Evolutionary conservation across 2,113 vertebrate species (phyloP).

Genomic region (Circaetus gallicus): DNA sequence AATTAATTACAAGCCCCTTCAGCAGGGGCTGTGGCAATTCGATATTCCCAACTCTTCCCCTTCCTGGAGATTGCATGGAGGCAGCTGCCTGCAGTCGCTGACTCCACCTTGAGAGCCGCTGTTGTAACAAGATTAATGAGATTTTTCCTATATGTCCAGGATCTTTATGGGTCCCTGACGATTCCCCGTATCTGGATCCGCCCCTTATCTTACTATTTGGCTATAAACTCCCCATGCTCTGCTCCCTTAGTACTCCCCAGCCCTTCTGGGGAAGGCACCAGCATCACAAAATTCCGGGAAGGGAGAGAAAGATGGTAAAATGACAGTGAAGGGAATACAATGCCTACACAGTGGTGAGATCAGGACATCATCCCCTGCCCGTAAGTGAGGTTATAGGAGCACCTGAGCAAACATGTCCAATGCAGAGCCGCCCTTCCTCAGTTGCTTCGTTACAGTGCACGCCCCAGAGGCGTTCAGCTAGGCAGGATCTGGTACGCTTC

Average conservation of each 20-base stretch:
- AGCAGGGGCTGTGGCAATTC: background rate
- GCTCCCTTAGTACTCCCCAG: background rate
- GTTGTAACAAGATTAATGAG: background rate
- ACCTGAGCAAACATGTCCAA: slow-evolving; percentile 80
- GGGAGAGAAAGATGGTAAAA: background rate
- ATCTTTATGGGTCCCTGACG: background rate
- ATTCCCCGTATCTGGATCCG: background rate
- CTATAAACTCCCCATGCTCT: background rate
- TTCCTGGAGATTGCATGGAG: background rate
- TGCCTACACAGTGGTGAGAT: accelerated
- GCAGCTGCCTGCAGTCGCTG: background rate
- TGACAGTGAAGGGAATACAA: background rate
- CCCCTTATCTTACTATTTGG: background rate
- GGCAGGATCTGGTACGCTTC: slow-evolving; percentile 83
- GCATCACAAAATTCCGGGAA: background rate
- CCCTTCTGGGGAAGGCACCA: accelerated
- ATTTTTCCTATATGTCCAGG: background rate
- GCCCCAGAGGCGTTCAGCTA: slow-evolving; percentile 67
- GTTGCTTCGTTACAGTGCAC: slow-evolving; percentile 79
- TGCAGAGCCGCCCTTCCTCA: slow-evolving; percentile 83
- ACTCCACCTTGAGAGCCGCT: background rate
- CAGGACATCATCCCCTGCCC: background rate
- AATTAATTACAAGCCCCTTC: background rate
- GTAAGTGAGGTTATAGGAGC: background rate
- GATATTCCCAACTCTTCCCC: background rate